Evolutionary conservation across 2,888 invertebrate genomes (phyloP), one percentile per base, ranked within the genome.

Genomic region (Megastigmus dorsalis): DNA sequence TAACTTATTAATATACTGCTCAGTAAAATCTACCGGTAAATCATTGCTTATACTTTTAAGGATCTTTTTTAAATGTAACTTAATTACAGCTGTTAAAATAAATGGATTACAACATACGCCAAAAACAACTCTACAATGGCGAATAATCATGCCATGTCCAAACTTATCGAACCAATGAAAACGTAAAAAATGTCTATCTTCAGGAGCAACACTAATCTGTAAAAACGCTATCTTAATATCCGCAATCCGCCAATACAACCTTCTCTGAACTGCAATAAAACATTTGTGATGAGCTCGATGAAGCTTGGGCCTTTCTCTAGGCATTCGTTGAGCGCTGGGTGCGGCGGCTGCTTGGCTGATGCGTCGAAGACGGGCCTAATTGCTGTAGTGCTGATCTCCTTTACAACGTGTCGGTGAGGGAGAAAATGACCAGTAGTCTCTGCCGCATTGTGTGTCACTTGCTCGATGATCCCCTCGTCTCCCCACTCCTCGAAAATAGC

Each of bases 401-500:
- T 79, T 5, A 79, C 38, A 7, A 79, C 69, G 7, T 69, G 73
- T n/a, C 76, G 59, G 52, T 78, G 79, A 0, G 28, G 50, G 20
- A 45, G 30, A 36, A 45, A 60, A 15, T 60, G 28, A 9, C 18
- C 65, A 68, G 10, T 30, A 23, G 3, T 66, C 18, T 2, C 9
- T 1, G 60, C 30, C 60, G 81, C 77, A 4, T 71, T 45, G 0
- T 71, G 41, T 0, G 79, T 71, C 1, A 84, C 82, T 20, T 43
- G 54, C 36, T 83, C 82, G 6, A 85, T 82, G 0, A 85, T 79
- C 0, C 80, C 80, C 26, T 80, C 57, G 6, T 63, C 20, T 2
- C 79, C 18, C 85, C 82, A 84, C 60, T 81, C 80, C 7, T 77
- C n/a, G 18, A 85, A 81, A 18, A 85, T 75, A 18, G 73, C 20